phyloP scores from a whole-genome alignment of 2,797 vertebrate species.

The Crenichthys baileyi region DNA sequence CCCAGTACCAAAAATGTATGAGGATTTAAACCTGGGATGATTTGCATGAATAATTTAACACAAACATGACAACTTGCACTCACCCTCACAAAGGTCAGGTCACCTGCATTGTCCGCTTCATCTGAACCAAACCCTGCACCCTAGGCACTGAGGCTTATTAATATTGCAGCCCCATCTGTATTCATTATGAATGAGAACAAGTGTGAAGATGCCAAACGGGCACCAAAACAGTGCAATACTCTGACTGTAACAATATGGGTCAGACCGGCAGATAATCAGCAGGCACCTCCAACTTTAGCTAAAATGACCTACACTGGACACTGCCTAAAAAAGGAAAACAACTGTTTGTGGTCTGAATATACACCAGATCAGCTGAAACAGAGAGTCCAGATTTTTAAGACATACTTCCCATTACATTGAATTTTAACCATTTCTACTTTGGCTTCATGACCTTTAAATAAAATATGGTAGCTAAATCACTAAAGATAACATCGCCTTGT shows the following conservation, averaged over 20 bases:
- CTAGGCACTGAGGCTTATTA: conserved; percentile 74
- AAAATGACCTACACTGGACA: conserved; percentile 40
- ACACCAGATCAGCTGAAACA: conserved; percentile 19
- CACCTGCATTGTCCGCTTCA: conserved; percentile 70
- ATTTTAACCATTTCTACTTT: conserved; percentile 10
- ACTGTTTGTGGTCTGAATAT: conserved; percentile 11
- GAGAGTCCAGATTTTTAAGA: conserved; percentile 15
- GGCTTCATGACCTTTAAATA: conserved; percentile 13
- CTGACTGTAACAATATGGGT: conserved; percentile 71
- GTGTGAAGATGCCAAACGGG: conserved; percentile 74
- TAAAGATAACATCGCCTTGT: conserved; percentile 16
- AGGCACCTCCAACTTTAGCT: conserved; percentile 36
- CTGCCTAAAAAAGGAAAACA: conserved; percentile 37
- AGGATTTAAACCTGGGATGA: conserved; percentile 25
- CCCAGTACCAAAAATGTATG: conserved; percentile 1
- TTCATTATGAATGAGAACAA: conserved; percentile 86
- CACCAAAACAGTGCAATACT: conserved; percentile 72
- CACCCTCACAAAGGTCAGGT: conserved; percentile 38
- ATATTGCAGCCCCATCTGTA: conserved; percentile 78
- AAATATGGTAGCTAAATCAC: conserved; percentile 9
- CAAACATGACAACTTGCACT: conserved; percentile 39
- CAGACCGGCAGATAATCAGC: conserved; percentile 68
- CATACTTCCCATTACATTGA: not conserved
- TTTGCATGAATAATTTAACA: conserved; percentile 28
- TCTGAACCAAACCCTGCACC: conserved; percentile 73